Base-by-base conservation (phyloP, 2,113 vertebrate genomes). In the Toxotes jaculatrix region DNA sequence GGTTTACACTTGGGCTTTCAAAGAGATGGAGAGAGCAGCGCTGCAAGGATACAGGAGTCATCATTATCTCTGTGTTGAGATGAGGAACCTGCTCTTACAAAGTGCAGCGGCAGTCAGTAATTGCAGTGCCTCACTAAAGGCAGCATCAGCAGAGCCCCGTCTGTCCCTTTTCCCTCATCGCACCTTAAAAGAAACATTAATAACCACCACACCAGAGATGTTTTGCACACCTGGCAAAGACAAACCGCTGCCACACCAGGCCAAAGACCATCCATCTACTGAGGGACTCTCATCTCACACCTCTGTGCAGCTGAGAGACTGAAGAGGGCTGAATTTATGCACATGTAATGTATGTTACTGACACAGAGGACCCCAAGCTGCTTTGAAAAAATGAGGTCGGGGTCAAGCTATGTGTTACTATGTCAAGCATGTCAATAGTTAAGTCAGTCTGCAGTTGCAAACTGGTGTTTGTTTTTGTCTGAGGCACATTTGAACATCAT, bases 231-330 rank as follows among this genome's bases (percentile, higher is more conserved):
- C 79, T 65, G 71, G 88, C 75, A 57, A 85, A 82, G 80, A 90
- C 85, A 84, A 81, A 90, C 65, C 21, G 16, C 65, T 74, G 91
- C 86, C 75, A 77, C 83, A 57, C 68, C 27, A 71, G 80, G 70
- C 83, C 80, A 79, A 68, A 89, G 87, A 82, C 76, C 90, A 90
- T 93, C 74, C 42, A 75, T 94, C 90, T 89, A 88, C 80, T 34
- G 23, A 56, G 49, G 62, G 49, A 31, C 60, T 60, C 51, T 40
- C 32, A 47, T 36, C 14, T 81, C 56, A 31, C 62, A 80, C 57
- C 51, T 65, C 19, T 49, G 74, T 19, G 13, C 74, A 62, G 51
- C 59, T 60, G 34, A 17, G 40, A 76, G 17, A 34, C 49, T 19
- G 14, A 27, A 27, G 27, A 21, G 47, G 42, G 40, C 47, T 38